phyloP scores from a whole-genome alignment of 2,888 invertebrate genomes.

The Invenusta paracnida region DNA sequence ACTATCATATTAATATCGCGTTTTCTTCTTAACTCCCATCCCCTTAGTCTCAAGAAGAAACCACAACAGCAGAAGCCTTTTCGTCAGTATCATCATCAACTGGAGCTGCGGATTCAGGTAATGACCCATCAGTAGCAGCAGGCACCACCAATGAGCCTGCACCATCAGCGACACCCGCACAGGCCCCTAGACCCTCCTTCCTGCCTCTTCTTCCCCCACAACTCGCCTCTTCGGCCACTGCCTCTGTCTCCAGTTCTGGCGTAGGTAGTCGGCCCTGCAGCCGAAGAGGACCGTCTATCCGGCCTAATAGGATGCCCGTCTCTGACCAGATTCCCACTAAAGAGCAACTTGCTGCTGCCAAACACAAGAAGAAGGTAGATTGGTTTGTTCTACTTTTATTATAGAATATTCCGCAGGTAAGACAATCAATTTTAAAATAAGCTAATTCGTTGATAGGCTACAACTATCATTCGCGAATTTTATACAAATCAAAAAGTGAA shows the following conservation, averaged over 20 bases:
- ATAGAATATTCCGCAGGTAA: neutral
- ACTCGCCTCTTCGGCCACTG: neutral
- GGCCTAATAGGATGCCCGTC: constrained; percentile 66
- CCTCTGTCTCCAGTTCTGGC: neutral
- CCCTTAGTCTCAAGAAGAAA: neutral
- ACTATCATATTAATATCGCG: too few relatives aligned
- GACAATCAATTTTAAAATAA: too few relatives aligned
- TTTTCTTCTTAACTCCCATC: neutral
- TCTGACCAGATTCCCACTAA: constrained; percentile 71
- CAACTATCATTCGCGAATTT: too few relatives aligned
- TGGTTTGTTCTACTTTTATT: constrained; percentile 48
- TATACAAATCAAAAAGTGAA: too few relatives aligned
- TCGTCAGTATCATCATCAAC: neutral
- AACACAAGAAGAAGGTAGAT: constrained; percentile 82
- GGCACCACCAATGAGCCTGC: neutral
- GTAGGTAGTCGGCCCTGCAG: neutral
- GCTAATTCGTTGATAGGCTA: too few relatives aligned
- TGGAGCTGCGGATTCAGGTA: too few relatives aligned
- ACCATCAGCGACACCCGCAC: neutral
- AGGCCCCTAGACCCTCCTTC: neutral
- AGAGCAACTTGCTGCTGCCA: constrained; percentile 76
- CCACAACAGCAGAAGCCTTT: neutral
- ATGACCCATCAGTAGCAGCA: neutral
- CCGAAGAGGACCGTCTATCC: constrained; percentile 51
- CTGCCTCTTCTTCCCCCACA: neutral